Conservation (phyloP, 2,113 vertebrate genomes). For the Isurus oxyrinchus region DNA sequence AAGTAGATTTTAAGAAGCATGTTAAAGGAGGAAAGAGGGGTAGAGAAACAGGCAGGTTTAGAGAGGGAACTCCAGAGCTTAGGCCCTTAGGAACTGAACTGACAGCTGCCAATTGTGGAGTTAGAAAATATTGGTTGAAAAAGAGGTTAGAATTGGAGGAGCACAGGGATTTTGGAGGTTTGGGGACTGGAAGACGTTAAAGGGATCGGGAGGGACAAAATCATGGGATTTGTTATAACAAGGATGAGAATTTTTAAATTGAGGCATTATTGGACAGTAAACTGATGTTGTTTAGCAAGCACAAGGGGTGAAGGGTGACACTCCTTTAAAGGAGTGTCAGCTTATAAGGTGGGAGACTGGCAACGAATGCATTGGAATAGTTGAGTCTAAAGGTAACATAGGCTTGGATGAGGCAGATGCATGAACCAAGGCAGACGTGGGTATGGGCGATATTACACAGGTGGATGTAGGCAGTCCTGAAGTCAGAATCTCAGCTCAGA, state of each 20-base stretch:
- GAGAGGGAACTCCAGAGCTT: neutral
- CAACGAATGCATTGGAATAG: no score
- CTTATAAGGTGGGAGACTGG: no score
- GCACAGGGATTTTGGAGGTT: neutral
- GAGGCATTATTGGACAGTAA: no score
- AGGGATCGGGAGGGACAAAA: no score
- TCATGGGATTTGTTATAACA: no score
- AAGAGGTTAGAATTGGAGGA: neutral
- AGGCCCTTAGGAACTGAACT: neutral
- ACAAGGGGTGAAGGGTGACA: no score
- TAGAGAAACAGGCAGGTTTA: neutral
- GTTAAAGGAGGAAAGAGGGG: neutral
- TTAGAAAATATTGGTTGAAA: neutral
- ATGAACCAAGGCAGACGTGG: no score
- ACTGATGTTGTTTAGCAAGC: no score
- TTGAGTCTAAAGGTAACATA: no score
- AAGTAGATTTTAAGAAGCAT: neutral
- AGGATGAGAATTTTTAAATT: no score
- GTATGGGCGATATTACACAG: neutral
- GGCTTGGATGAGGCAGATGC: no score
- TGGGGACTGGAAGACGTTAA: neutral
- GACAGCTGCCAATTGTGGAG: neutral
- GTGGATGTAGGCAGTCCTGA: neutral
- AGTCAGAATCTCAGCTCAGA: neutral
- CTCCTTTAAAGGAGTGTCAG: no score